phyloP scores from a whole-genome alignment of 2,888 invertebrate genomes.

The Saturnia pavonia region DNA sequence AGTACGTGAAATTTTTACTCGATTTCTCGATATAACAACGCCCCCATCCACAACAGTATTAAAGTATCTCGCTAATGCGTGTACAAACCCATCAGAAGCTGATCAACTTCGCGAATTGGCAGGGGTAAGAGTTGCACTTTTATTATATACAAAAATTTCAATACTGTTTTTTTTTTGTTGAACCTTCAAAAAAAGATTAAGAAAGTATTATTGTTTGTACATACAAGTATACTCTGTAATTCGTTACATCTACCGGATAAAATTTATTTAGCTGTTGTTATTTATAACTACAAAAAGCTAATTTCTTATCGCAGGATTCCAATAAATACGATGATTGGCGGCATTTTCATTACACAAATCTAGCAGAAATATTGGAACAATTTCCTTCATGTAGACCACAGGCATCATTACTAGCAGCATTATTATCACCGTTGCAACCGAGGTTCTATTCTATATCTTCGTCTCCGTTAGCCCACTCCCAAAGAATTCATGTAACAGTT shows the following conservation, averaged over 20 bases:
- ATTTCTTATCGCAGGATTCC: constrained; percentile 83
- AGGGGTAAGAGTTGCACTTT: constrained; percentile 77
- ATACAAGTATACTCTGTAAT: not conserved
- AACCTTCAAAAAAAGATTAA: not conserved
- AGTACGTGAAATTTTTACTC: constrained; percentile 86
- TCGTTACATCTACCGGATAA: not conserved
- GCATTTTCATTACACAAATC: constrained; percentile 90
- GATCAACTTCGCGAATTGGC: constrained; percentile 86
- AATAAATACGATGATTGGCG: constrained; percentile 96
- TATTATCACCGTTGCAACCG: constrained; percentile 92
- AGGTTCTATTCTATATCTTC: constrained; percentile 97
- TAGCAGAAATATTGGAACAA: constrained; percentile 92
- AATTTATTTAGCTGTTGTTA: not conserved
- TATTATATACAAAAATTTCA: not conserved
- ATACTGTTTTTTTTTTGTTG: not conserved
- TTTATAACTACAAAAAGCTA: no score
- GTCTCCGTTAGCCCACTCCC: constrained; percentile 87
- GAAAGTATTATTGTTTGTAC: not conserved
- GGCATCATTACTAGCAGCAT: constrained; percentile 89
- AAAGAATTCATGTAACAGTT: constrained; percentile 93
- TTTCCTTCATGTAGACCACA: constrained; percentile 93
- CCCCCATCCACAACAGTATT: constrained; percentile 93
- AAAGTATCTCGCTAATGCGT: constrained; percentile 89
- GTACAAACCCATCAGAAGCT: constrained; percentile 87
- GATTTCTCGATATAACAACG: constrained; percentile 95